Percentiles rank a stretch among this genome's conserved stretches.
phyloP scores from a whole-genome alignment of 2,113 vertebrate genomes.

The Tor tambroides region DNA sequence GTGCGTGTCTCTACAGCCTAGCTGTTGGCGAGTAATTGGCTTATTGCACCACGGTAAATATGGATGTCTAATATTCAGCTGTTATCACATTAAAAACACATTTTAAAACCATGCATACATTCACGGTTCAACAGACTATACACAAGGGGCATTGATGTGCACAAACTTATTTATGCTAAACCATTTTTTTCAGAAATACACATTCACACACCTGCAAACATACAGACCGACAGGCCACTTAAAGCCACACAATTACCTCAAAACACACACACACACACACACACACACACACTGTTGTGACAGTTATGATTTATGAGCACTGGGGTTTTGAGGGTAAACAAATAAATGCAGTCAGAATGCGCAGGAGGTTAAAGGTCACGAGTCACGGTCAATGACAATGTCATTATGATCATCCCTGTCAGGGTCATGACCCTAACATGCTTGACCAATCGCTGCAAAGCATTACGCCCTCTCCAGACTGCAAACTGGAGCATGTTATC shows the following conservation, averaged over 20 bases:
- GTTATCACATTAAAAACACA: background rate
- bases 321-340: slow-evolving; percentile 44
- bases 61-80: background rate
- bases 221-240: slow-evolving; percentile 20
- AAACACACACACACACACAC: slow-evolving; percentile 37
- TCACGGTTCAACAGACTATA: slow-evolving; percentile 41
- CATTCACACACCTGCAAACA: slow-evolving; percentile 37
- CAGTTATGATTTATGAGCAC: slow-evolving; percentile 57
- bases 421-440: slow-evolving; percentile 42
- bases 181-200: slow-evolving; percentile 38
- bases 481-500: slow-evolving; percentile 8
- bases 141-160: slow-evolving; percentile 27
- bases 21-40: background rate
- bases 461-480: slow-evolving; percentile 16
- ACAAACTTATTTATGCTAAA: slow-evolving; percentile 27
- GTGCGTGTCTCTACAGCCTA: background rate
- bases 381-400: slow-evolving; percentile 53
- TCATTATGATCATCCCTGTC: slow-evolving; percentile 42
- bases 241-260: slow-evolving; percentile 30
- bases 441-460: slow-evolving; percentile 40
- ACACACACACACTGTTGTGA: slow-evolving; percentile 47
- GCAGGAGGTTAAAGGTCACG: slow-evolving; percentile 43
- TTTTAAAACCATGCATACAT: background rate
- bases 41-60: background rate
- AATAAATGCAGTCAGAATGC: slow-evolving; percentile 50